Percentiles rank a stretch among this genome's conserved stretches.
phyloP scores from a whole-genome alignment of 2,888 invertebrate species.

The Falcaria lacertinaria region DNA sequence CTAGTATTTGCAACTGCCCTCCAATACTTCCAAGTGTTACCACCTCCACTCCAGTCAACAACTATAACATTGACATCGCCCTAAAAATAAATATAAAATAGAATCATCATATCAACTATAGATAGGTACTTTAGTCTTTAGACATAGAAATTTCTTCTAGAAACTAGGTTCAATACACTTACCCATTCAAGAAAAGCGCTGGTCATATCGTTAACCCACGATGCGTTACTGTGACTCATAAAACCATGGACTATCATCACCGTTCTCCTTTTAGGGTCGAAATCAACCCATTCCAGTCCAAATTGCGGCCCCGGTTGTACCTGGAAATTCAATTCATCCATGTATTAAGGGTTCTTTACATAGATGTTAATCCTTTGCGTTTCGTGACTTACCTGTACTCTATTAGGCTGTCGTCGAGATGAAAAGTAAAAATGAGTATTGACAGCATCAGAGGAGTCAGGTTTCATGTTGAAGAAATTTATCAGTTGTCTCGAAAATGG shows the following conservation, averaged over 20 bases:
- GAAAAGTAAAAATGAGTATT: slow-evolving; percentile 74
- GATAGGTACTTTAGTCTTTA: neutral
- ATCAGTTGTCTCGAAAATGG: slow-evolving; percentile 46
- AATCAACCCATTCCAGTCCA: slow-evolving; percentile 80
- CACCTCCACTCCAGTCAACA: slow-evolving; percentile 83
- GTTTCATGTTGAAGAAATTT: slow-evolving; percentile 64
- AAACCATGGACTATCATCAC: slow-evolving; percentile 83
- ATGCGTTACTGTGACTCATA: slow-evolving; percentile 77
- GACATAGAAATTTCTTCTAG: too few species aligned
- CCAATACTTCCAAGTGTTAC: slow-evolving; percentile 81
- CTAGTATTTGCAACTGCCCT: slow-evolving; percentile 80
- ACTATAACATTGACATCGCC: slow-evolving; percentile 81
- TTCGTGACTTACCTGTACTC: slow-evolving; percentile 55
- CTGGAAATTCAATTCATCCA: too few species aligned
- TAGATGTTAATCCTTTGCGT: too few species aligned
- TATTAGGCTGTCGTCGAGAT: slow-evolving; percentile 52
- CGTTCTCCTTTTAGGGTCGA: slow-evolving; percentile 71
- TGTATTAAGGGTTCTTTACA: too few species aligned
- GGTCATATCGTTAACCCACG: slow-evolving; percentile 81
- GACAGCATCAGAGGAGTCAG: slow-evolving; percentile 55
- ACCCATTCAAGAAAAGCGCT: slow-evolving; percentile 79
- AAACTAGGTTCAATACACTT: too few species aligned
- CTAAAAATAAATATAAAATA: slow-evolving; percentile 40
- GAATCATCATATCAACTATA: neutral
- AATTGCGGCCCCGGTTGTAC: slow-evolving; percentile 68